These are phyloP conservation scores for Montipora cactus DNA, from an alignment of 64 coral and sea anemone genomes.

Conservation along the genomic window DNA sequence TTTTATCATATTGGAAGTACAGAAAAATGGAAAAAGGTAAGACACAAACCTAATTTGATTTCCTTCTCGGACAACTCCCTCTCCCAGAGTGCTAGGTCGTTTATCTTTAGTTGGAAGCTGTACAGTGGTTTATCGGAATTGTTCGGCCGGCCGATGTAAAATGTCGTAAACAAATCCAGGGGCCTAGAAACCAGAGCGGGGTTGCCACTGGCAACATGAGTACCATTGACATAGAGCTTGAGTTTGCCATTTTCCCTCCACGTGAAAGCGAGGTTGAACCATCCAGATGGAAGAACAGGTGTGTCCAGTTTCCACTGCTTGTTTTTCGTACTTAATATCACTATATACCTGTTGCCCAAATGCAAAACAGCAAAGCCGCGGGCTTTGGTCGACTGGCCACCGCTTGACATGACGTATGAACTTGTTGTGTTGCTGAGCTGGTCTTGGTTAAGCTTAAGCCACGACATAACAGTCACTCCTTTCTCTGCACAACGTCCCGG, in stretches of 20 bases:
- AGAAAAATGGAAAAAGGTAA: neutral
- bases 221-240: conserved; percentile 78
- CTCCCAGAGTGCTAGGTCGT: conserved; percentile 72
- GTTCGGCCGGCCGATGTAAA: conserved; percentile 77
- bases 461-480: conserved; percentile 76
- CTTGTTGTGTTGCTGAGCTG: conserved; percentile 57
- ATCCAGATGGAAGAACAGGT: conserved; percentile 63
- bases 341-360: conserved; percentile 72
- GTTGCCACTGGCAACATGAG: conserved; percentile 36
- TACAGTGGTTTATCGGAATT: conserved; percentile 67
- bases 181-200: conserved; percentile 68
- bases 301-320: conserved; percentile 81
- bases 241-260: conserved; percentile 59
- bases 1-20: neutral
- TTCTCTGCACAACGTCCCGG: conserved; percentile 71
- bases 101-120: conserved; percentile 47
- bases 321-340: conserved; percentile 80
- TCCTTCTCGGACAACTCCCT: conserved; percentile 61
- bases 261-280: conserved; percentile 82
- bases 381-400: conserved; percentile 84
- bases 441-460: conserved; percentile 75
- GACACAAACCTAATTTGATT: conserved; percentile 23
- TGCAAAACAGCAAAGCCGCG: conserved; percentile 86
- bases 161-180: conserved; percentile 60
- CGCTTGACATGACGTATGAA: conserved; percentile 84